Evolutionary conservation across 2,113 vertebrate species (phyloP), one percentile per base, ranked within the genome.

Genomic region (Corvus cornix): DNA sequence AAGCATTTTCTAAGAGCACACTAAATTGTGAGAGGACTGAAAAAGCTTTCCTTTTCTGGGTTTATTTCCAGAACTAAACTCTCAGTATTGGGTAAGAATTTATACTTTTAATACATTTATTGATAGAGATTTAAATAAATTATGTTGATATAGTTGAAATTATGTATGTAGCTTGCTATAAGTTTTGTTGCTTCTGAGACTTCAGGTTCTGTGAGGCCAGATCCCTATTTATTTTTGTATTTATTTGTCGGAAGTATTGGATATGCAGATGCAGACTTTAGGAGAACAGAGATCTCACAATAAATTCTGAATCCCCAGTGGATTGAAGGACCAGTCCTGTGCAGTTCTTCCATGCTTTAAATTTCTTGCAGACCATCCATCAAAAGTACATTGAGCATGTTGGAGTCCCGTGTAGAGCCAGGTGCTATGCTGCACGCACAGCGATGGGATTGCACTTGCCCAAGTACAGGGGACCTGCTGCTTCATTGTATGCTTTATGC

Each of bases 141-240:
- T 96, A 96, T 96, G 96, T 96, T 91, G 88, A 94, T 88, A 95
- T 83, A 96, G 96, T 90, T 95, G 85, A 91, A 93, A 94, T 89
- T 95, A 95, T 96, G 95, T 96, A 95, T 90, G 89, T 96, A 95
- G 95, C 91, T 95, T 93, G 81, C 95, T 94, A 67, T 78, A 93
- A 56, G 59, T 70, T 96, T 86, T 85, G 92, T 96, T 90, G 92
- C 93, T 96, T 94, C 89, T 82, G 95, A 96, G 93, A 96, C 88
- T 94, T 93, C 69, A 87, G 87, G 94, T 97, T 96, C 90, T 88
- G 82, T 94, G 80, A 97, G 96, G 93, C 93, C 85, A 95, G 94
- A 95, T 89, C 91, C 91, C 93, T 98, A 97, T 97, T 98, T 98
- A 98, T 98, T 97, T 97, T 97, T 97, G 80, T 98, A 97, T 98